Base-by-base conservation (phyloP, 2,797 vertebrate species). In the Thalassophryne amazonica region DNA sequence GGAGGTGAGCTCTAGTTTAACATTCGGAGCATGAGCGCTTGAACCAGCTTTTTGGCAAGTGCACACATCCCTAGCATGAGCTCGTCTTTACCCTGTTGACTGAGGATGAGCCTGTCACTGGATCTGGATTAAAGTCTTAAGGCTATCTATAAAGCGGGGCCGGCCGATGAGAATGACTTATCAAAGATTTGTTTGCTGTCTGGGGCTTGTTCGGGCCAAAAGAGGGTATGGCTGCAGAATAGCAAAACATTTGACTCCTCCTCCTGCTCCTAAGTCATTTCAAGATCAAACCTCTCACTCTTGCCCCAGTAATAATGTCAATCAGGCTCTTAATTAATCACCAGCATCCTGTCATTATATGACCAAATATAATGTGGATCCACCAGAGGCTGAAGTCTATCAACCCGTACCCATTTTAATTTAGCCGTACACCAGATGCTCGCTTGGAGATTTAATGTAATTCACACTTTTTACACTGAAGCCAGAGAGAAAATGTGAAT, bases 121-220 rank as follows among this genome's bases (percentile, higher is more conserved):
- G 78, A 84, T 86, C 69, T 71, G 76, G 88, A 90, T 91, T 91
- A 91, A 91, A 91, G 89, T 89, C 86, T 91, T 91, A 91, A 82
- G 84, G 85, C 82, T 86, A 91, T 91, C 88, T 86, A 86, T 89
- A 81, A 88, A 88, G 86, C 66, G 62, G 72, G 69, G 64, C 20
- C 2, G 55, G 69, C 63, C 60, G 48, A 65, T 64, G 62, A 74
- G 71, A 70, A 69, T 64, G 62, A 67, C 80, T 81, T 88, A 80
- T 86, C 84, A 85, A 68, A 80, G 78, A 84, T 86, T 74, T 86
- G 84, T 87, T 88, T 85, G 86, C 84, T 81, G 85, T 83, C 76
- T 69, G 67, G 28, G 7, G 20, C 64, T 77, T 78, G 78, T 74
- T 83, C 72, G 61, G 50, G 69, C 60, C 72, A 73, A 68, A 60